Evolutionary conservation across 2,888 invertebrate genomes (phyloP), one percentile per base, ranked within the genome.

Genomic region (Drosophila algonquin): DNA sequence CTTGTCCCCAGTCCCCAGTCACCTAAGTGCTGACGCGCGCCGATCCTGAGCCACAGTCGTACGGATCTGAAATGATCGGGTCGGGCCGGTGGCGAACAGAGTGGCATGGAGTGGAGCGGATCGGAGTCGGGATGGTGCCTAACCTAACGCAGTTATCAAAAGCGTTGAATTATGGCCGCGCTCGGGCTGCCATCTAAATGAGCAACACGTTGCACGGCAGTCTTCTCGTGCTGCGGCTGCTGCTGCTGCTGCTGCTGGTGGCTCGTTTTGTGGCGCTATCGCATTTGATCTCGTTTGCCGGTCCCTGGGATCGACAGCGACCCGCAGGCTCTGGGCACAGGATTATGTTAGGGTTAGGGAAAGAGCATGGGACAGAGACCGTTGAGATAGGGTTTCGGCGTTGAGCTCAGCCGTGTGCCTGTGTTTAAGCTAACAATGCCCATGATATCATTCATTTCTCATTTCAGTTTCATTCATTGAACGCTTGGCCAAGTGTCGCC

Each of bases 241-340:
- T 52, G 45, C 45, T 52, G 45, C 45, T 47, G 47, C 61, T 57
- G 72, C 47, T 72, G 59, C 32, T 74, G 75, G 59, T 63, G 77
- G 72, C 74, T 86, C 80, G 78, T 69, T 82, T 79, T 73, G 79
- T 90, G 90, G 90, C 90, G 90, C 90, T 90, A 90, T 90, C 90
- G 88, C 86, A 90, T 90, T 90, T 90, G 90, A 90, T 90, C 90
- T 90, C 82, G 87, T 90, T 90, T 89, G 88, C 79, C 65, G 85
- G 72, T 60, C 68, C 74, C 69, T 75, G 69, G 80, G 80, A 71
- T 79, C 84, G 81, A 56, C 60, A 58, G 53, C 63, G 58, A 80
- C 82, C 87, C 87, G 84, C 86, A 84, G 87, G 61, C 84, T 50
- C 50, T 45, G 45, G 53, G 16, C 32, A 32, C 32, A 16, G 30